A percentile compares a stretch with the other conserved stretches of the same genome.
Evolutionary conservation across 2,888 invertebrate species (phyloP).

Genomic region (Drosophila seclusa): DNA sequence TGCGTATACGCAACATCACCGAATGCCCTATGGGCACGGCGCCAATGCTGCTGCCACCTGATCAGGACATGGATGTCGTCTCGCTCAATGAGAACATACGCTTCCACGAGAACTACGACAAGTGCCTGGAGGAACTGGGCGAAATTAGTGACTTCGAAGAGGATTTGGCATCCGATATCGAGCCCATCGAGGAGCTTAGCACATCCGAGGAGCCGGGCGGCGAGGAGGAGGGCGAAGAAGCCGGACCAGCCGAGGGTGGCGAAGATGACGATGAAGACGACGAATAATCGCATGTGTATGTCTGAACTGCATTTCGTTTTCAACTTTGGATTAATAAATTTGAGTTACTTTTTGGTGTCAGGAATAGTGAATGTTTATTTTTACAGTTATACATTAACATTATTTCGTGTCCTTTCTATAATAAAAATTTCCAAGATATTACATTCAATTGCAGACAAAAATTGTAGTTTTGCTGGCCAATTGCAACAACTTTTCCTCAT

Average conservation of each 20-base stretch:
- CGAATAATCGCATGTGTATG: slow-evolving; percentile 19
- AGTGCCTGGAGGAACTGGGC: slow-evolving; percentile 69
- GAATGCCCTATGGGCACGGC: slow-evolving; percentile 70
- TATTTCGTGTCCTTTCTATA: not conserved
- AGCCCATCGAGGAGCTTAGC: slow-evolving; percentile 68
- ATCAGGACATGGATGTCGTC: slow-evolving; percentile 62
- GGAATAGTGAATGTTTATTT: not conserved
- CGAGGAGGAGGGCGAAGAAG: slow-evolving; percentile 70
- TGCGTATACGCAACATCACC: slow-evolving; percentile 67
- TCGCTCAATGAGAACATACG: slow-evolving; percentile 79
- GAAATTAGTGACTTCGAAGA: slow-evolving; percentile 80
- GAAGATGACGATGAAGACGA: slow-evolving; percentile 55
- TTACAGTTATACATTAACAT: not conserved
- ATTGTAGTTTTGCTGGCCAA: not conserved
- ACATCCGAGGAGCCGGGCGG: slow-evolving; percentile 74
- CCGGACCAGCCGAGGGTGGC: slow-evolving; percentile 47
- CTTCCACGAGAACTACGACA: slow-evolving; percentile 77
- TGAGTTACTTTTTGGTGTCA: not conserved
- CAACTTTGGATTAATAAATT: slow-evolving; percentile 19
- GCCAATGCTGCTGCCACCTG: slow-evolving; percentile 59
- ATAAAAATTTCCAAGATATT: not conserved
- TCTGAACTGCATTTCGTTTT: not conserved
- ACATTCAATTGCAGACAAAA: not conserved
- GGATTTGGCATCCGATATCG: slow-evolving; percentile 73
- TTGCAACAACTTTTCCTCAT: slow-evolving; percentile 1